Base-by-base conservation (phyloP, 1,140 invertebrate genomes). In the Drosophila auraria region DNA sequence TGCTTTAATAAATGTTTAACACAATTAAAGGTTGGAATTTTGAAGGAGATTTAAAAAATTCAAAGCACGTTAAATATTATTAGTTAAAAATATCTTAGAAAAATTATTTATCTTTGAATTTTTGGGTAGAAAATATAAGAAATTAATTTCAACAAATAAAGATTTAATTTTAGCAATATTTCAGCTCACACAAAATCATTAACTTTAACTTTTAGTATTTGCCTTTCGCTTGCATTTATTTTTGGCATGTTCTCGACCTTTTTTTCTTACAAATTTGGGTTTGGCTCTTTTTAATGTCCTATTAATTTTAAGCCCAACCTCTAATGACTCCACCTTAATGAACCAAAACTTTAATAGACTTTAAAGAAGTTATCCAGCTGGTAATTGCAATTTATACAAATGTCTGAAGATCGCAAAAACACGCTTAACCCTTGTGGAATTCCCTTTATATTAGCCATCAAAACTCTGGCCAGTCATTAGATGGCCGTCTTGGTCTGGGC, bases 301-400 rank as follows among this genome's bases (percentile, higher is more conserved):
- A 15, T 38, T 70, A 62, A 25, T 53, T 44, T 25, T 17, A 4
- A 9, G 15, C 53, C 8, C 2, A 9, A 68, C 6, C 51, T 49
- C 27, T 12, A 42, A 42, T n/a, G 44, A 36, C 36, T 20, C 9
- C 9, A 9, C 20, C 53, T n/a, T 73, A 72, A 73, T 72, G 68
- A 73, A 72, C 11, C 36, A 3, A 57, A 27, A 60, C 20, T 38
- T 73, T 71, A 42, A 68, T 68, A 20, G 66, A 17, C 20, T 40
- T n/a, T 66, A n/a, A 36, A 69, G n/a, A 27, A 56, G 40, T 47
- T 59, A 20, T 73, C 30, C 71, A 58, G 25, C 23, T 38, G 45
- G 54, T 73, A 61, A 73, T 73, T 73, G 71, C 17, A 73, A 73
- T 73, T 73, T 73, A 73, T 53, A 53, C 36, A 74, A 45, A 61